A percentile compares a stretch with the other conserved stretches of the same genome.
phyloP scores from a whole-genome alignment of 2,797 vertebrate genomes.

The Saxicola maurus region DNA sequence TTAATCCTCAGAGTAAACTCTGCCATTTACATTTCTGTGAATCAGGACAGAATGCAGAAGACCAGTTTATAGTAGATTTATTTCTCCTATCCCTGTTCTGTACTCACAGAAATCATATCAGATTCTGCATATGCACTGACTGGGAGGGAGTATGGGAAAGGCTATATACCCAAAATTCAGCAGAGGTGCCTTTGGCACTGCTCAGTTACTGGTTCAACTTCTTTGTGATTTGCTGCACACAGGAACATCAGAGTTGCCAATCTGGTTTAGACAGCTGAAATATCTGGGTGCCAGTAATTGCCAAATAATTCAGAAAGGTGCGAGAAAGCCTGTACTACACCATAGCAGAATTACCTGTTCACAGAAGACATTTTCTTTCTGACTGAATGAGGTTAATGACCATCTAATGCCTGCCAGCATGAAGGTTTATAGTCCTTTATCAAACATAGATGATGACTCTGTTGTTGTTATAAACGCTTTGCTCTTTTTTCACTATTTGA shows the following conservation, averaged over 20 bases:
- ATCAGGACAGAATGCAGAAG: background rate
- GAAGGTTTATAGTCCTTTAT: slow-evolving; percentile 16
- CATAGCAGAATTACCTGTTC: background rate
- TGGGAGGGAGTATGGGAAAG: background rate
- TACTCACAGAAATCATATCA: background rate
- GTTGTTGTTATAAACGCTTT: background rate
- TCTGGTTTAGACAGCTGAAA: background rate
- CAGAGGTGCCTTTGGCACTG: background rate
- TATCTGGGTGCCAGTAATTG: background rate
- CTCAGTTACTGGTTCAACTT: background rate
- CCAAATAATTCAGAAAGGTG: background rate
- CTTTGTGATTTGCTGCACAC: background rate
- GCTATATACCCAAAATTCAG: background rate
- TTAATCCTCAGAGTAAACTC: slow-evolving; percentile 22
- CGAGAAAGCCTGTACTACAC: background rate
- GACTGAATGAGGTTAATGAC: slow-evolving; percentile 51
- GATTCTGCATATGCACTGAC: accelerated
- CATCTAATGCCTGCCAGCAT: background rate
- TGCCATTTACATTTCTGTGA: background rate
- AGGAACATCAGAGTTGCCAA: background rate
- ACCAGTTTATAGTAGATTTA: background rate
- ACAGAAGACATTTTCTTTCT: slow-evolving; percentile 1
- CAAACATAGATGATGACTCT: background rate
- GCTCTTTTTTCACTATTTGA: background rate
- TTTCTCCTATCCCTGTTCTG: background rate